phyloP scores from a whole-genome alignment of 64 coral and sea anemone species.

The Porites lutea region DNA sequence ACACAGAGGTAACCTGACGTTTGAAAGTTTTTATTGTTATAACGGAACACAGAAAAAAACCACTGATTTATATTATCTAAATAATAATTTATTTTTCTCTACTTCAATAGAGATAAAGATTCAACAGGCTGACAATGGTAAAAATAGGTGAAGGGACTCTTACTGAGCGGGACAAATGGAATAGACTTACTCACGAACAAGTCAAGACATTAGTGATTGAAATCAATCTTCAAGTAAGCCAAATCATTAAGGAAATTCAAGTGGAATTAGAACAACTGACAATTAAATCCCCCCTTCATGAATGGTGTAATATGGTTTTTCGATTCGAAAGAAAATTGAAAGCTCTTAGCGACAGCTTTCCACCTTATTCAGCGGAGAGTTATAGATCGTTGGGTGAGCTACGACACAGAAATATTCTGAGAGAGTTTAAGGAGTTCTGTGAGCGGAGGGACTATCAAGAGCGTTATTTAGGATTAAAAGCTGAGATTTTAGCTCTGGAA shows the following conservation, averaged over 20 bases:
- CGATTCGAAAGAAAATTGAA: neutral
- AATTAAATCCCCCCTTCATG: neutral
- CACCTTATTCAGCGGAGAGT: conserved; percentile 13
- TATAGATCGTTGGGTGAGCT: neutral
- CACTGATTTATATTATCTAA: no score
- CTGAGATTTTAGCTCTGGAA: neutral
- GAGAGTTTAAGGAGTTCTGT: conserved; percentile 25
- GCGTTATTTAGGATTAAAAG: neutral
- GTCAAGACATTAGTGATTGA: neutral
- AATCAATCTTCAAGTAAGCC: neutral
- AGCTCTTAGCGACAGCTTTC: conserved; percentile 2
- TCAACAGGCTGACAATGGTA: neutral
- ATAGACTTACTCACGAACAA: neutral
- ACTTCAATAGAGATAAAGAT: neutral
- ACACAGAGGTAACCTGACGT: neutral
- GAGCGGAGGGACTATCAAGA: conserved; percentile 13
- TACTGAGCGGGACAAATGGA: neutral
- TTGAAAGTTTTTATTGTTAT: neutral
- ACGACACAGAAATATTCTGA: neutral
- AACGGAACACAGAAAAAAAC: no score
- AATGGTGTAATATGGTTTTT: conserved; percentile 18
- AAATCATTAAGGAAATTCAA: conserved; percentile 14
- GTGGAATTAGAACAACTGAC: conserved; percentile 17
- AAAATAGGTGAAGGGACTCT: neutral
- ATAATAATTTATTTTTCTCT: no score